A percentile compares a stretch with the other conserved stretches of the same genome.
Evolutionary conservation across 2,888 invertebrate species (phyloP).

Genomic region (Diploptera punctata): DNA sequence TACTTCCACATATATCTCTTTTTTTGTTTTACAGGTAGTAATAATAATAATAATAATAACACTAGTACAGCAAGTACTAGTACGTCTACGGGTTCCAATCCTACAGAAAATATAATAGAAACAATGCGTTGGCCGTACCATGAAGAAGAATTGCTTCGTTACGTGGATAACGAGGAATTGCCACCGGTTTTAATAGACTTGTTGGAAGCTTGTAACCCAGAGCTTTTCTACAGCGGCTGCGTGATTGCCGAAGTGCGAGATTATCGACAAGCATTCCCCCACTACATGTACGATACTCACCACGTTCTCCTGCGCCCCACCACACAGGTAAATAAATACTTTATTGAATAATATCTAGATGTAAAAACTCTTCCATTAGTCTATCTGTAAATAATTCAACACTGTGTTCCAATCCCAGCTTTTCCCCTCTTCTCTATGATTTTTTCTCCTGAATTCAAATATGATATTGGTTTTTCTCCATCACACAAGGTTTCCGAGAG

Average conservation of each 20-base stretch:
- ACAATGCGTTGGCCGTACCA: constrained; percentile 87
- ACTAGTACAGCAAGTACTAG: constrained; percentile 21
- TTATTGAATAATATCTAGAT: too few species aligned
- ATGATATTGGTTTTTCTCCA: too few species aligned
- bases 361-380: too few species aligned
- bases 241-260: constrained; percentile 91
- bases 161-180: constrained; percentile 89
- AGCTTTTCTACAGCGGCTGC: constrained; percentile 90
- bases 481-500: too few species aligned
- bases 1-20: too few species aligned
- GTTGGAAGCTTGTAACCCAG: constrained; percentile 81
- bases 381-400: too few species aligned
- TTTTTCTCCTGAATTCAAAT: too few species aligned
- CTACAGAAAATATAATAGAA: constrained; percentile 58
- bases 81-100: background rate
- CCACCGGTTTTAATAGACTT: constrained; percentile 87
- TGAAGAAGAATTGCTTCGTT: constrained; percentile 85
- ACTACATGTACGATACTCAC: constrained; percentile 79
- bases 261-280: constrained; percentile 81
- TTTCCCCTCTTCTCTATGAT: too few species aligned
- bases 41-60: too few species aligned
- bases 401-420: too few species aligned
- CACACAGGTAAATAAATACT: constrained; percentile 73
- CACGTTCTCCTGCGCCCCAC: constrained; percentile 89
- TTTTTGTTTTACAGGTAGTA: too few species aligned